Conservation (phyloP, 2,888 invertebrate genomes). For the Heliconius hortense region DNA sequence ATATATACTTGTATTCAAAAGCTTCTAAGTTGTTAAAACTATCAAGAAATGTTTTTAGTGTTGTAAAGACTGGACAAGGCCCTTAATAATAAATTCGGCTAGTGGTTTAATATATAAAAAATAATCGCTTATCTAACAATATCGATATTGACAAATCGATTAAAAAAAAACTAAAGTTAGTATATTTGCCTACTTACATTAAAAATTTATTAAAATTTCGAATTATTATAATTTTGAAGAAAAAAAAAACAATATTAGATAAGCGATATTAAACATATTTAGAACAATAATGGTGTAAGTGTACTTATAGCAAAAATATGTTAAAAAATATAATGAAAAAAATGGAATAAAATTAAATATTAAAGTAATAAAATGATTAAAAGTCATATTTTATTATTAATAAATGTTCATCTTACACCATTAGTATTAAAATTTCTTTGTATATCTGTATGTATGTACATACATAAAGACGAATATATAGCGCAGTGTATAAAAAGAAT, state of each 20-base stretch:
- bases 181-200: conserved; percentile 19
- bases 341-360: too few species aligned
- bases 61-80: conserved; percentile 37
- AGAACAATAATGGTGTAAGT: background rate
- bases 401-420: background rate
- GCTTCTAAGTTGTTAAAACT: too few species aligned
- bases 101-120: conserved; percentile 2
- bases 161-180: background rate
- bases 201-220: background rate
- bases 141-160: conserved; percentile 2
- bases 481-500: conserved; percentile 22
- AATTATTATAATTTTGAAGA: background rate
- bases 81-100: conserved; percentile 29
- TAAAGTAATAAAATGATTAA: background rate
- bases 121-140: conserved; percentile 17
- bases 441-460: background rate
- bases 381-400: background rate
- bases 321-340: background rate
- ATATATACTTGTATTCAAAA: too few species aligned
- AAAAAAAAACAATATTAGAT: background rate
- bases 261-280: background rate
- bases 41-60: background rate
- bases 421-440: background rate
- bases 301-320: background rate
- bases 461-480: background rate